A percentile compares a stretch with the other conserved stretches of the same genome.
Evolutionary conservation across 2,797 vertebrate species (phyloP).

Genomic region (Centroberyx gerrardi): DNA sequence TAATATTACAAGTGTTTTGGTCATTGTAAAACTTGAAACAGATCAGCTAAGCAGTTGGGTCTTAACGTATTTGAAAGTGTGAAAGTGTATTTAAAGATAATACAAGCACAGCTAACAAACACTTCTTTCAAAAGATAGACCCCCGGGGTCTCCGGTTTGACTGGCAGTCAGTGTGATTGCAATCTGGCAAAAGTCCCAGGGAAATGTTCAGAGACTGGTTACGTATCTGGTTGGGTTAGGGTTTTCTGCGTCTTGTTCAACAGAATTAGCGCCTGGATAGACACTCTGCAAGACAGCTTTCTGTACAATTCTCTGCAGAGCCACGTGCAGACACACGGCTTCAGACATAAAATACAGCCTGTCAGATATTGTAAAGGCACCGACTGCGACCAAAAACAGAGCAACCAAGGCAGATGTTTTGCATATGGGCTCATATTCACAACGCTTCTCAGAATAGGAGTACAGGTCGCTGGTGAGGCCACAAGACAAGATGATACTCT

Average conservation of each 20-base stretch:
- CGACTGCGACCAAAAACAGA: conserved; percentile 40
- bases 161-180: conserved; percentile 74
- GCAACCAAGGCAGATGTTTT: conserved; percentile 61
- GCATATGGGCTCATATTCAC: conserved; percentile 52
- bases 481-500: neutral
- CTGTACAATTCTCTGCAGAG: conserved; percentile 28
- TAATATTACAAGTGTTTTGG: conserved; percentile 51
- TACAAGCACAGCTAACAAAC: conserved; percentile 56
- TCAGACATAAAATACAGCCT: conserved; percentile 6
- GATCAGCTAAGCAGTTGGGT: conserved; percentile 54
- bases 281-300: conserved; percentile 33
- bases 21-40: conserved; percentile 52
- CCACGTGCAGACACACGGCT: conserved; percentile 1
- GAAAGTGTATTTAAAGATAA: conserved; percentile 62
- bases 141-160: conserved; percentile 69
- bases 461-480: conserved; percentile 25
- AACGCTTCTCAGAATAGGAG: conserved; percentile 23
- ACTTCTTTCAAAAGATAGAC: conserved; percentile 52
- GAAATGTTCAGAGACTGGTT: conserved; percentile 52
- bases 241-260: conserved; percentile 58
- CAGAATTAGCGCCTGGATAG: conserved; percentile 42
- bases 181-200: conserved; percentile 72
- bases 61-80: conserved; percentile 36
- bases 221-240: conserved; percentile 64
- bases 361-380: conserved; percentile 32